Base-by-base conservation (phyloP, 2,113 vertebrate genomes). In the Zingel zingel region DNA sequence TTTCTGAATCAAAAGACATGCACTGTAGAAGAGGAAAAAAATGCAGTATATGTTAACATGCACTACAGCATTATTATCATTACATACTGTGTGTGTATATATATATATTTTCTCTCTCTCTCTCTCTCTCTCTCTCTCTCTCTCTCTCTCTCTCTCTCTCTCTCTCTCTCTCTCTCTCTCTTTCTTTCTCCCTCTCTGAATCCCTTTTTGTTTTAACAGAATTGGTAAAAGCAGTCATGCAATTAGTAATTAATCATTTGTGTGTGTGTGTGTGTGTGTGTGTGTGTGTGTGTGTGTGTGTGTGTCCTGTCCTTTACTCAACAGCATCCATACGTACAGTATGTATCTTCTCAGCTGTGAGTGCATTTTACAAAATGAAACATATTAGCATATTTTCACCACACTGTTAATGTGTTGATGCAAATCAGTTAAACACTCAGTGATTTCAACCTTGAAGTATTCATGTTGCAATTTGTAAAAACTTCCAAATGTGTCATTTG, bases 361-460 rank as follows among this genome's bases (percentile, higher is more conserved):
- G 8, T 61, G 6, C n/a, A 45, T 61, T 43, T 65, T 27, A 18
- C 4, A 14, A 30, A 77, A 47, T 25, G 18, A 43, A 39, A 39
- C 9, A n/a, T 3, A 39, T 74, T 25, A 53, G 48, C 65, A 64
- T 62, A 57, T 69, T 63, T 61, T 30, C n/a, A 54, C 33, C 48
- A 30, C 65, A 21, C 13, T 25, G 7, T 19, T 57, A 57, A 79
- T 54, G 33, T 14, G 27, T 33, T 58, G 54, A 66, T 61, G 25
- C 23, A 66, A 73, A 79, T 57, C 45, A 59, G n/a, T 50, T 45
- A 27, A 65, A 71, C 15, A 48, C 25, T 63, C 56, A 14, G 27
- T 54, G 47, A 56, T 59, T n/a, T 59, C 11, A 73, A 18, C 10
- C 70, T 11, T 68, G 50, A 78, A 39, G 39, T 79, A 54, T 73